Conservation (phyloP, 2,888 invertebrate genomes). For the Drosophila meridionalis region DNA sequence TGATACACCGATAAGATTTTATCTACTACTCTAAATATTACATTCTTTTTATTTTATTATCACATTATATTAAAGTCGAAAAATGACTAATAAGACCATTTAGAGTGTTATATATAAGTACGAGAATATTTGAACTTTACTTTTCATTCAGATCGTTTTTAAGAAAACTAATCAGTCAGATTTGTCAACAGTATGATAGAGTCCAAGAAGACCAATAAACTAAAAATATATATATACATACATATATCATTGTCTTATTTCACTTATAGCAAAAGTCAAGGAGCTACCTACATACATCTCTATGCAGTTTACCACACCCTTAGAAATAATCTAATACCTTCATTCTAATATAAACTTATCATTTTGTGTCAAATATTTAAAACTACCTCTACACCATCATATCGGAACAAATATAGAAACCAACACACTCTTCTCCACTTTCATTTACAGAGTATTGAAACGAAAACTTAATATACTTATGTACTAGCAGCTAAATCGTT, state of each 20-base stretch:
- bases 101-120: neutral
- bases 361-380: neutral
- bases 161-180: too few relatives aligned
- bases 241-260: neutral
- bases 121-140: neutral
- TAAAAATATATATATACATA: neutral
- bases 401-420: neutral
- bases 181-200: too few relatives aligned
- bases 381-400: neutral
- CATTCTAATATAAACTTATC: neutral
- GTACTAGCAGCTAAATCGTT: constrained; percentile 58
- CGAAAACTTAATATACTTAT: constrained; percentile 26
- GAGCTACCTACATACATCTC: neutral
- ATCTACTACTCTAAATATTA: too few relatives aligned
- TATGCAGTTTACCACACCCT: neutral
- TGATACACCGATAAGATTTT: too few relatives aligned
- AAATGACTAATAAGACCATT: neutral
- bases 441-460: neutral
- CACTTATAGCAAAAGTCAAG: neutral
- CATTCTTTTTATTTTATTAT: too few relatives aligned
- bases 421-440: neutral
- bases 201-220: neutral
- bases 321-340: neutral
- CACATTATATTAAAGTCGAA: too few relatives aligned
- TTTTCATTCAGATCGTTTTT: too few relatives aligned